phyloP scores from a whole-genome alignment of 2,888 invertebrate genomes.

The Tenodera sinensis region DNA sequence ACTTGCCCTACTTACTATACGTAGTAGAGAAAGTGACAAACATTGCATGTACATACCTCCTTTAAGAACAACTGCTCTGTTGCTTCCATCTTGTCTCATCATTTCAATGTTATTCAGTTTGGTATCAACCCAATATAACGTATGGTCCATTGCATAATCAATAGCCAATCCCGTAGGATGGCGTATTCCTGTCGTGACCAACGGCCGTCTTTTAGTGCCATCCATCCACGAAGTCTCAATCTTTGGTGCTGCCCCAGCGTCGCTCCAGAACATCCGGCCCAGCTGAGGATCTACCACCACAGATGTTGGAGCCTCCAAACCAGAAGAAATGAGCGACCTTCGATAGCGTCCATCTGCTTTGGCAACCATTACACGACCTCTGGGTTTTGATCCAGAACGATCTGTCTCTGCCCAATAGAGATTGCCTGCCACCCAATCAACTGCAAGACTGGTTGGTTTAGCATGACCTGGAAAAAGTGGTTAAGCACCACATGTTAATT shows the following conservation, averaged over 20 bases:
- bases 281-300: conserved; percentile 82
- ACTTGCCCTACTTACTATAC: too few species aligned
- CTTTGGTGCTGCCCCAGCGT: conserved; percentile 85
- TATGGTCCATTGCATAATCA: conserved; percentile 84
- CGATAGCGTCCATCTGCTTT: conserved; percentile 87
- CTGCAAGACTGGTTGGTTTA: conserved; percentile 83
- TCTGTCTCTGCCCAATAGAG: conserved; percentile 91
- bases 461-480: conserved; percentile 55
- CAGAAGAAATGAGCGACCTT: conserved; percentile 71
- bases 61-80: conserved; percentile 65
- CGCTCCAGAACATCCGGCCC: conserved; percentile 91
- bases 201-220: conserved; percentile 77
- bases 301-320: conserved; percentile 82
- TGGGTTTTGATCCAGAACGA: conserved; percentile 67
- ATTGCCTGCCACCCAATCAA: conserved; percentile 92
- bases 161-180: conserved; percentile 88
- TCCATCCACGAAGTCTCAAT: conserved; percentile 98
- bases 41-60: conserved; percentile 46
- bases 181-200: conserved; percentile 77
- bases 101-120: conserved; percentile 88
- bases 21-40: too few species aligned
- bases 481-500: not conserved
- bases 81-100: conserved; percentile 76
- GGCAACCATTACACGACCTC: conserved; percentile 75
- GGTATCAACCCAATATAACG: conserved; percentile 93